A percentile compares a stretch with the other conserved stretches of the same genome.
phyloP scores from a whole-genome alignment of 2,888 invertebrate genomes.

The Junonia oenone region DNA sequence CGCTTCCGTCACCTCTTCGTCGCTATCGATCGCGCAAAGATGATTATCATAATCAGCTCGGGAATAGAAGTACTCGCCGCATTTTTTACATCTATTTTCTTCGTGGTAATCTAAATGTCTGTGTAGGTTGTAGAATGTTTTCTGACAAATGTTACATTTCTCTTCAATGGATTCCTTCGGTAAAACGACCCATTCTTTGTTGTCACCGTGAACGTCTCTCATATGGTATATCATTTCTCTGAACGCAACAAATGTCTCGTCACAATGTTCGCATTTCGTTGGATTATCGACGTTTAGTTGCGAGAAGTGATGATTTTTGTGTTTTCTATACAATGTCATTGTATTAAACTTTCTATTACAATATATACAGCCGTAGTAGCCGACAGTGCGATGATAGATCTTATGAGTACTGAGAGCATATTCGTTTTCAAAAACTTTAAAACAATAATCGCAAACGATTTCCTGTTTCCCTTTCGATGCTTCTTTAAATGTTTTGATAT shows the following conservation, averaged over 20 bases:
- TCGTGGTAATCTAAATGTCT: constrained; percentile 68
- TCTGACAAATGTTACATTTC: constrained; percentile 63
- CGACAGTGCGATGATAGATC: constrained; percentile 65
- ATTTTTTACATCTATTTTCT: constrained; percentile 70
- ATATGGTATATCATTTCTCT: constrained; percentile 74
- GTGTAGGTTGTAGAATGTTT: constrained; percentile 65
- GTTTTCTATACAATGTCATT: constrained; percentile 66
- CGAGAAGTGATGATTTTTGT: constrained; percentile 69
- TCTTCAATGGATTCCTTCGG: constrained; percentile 67
- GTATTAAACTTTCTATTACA: constrained; percentile 75
- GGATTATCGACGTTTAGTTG: constrained; percentile 66
- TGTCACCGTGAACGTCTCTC: constrained; percentile 64
- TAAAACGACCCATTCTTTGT: constrained; percentile 67
- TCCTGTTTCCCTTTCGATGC: constrained; percentile 49
- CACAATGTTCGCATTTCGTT: constrained; percentile 71
- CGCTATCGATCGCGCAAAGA: constrained; percentile 67
- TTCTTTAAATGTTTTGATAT: constrained; percentile 47
- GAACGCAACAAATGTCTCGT: constrained; percentile 76
- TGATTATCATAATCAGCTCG: constrained; percentile 61
- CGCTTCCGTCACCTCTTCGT: constrained; percentile 47
- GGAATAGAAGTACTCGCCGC: constrained; percentile 69
- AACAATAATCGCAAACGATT: constrained; percentile 70
- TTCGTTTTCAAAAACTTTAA: constrained; percentile 66
- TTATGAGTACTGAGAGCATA: constrained; percentile 60
- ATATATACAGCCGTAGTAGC: constrained; percentile 69